Conservation (phyloP, 1,140 invertebrate genomes). For the Lethocerus indicus region DNA sequence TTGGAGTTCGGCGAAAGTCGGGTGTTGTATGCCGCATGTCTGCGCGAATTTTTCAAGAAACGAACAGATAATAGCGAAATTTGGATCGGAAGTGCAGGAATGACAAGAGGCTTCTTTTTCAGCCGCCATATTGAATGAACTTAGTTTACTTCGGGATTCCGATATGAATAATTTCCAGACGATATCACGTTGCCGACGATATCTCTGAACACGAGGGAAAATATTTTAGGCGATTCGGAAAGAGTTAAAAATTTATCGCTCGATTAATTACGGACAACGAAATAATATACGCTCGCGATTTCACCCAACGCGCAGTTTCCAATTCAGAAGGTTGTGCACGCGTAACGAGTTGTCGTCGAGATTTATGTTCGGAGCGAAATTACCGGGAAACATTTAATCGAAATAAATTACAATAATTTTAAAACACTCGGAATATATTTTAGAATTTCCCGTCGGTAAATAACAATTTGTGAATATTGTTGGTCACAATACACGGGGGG, state of each 20-base stretch:
- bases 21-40: conserved; percentile 53
- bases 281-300: neutral
- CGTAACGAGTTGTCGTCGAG: too few species aligned
- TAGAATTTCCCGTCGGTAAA: too few species aligned
- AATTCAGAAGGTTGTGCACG: too few species aligned
- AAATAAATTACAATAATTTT: too few species aligned
- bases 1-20: conserved; percentile 65
- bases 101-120: conserved; percentile 51
- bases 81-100: conserved; percentile 73
- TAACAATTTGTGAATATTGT: too few species aligned
- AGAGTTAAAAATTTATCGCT: neutral
- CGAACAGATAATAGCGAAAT: conserved; percentile 89
- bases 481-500: too few species aligned
- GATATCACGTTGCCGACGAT: neutral
- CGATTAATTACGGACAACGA: neutral
- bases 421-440: too few species aligned
- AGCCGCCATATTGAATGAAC: conserved; percentile 43
- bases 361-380: too few species aligned
- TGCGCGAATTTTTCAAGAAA: conserved; percentile 79
- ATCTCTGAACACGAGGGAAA: too few species aligned
- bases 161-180: neutral
- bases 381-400: too few species aligned
- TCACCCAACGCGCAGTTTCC: neutral
- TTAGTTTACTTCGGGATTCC: neutral
- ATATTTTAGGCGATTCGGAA: too few species aligned